A percentile compares a stretch with the other conserved stretches of the same genome.
phyloP scores from a whole-genome alignment of 2,888 invertebrate genomes.

The Erynnis tages region DNA sequence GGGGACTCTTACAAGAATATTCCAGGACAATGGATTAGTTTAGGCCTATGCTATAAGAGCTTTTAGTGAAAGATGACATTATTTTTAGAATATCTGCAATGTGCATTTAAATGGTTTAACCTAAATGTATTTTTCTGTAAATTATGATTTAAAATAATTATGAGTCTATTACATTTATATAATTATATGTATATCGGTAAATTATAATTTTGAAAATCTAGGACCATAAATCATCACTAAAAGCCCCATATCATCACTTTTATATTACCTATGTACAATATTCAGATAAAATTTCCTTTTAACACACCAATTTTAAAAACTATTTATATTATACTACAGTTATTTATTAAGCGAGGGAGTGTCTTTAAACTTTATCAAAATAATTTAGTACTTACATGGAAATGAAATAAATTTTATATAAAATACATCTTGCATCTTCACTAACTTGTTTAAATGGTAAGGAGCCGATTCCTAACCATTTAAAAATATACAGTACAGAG shows the following conservation, averaged over 20 bases:
- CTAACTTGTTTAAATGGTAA: no score
- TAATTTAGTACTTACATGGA: slow-evolving; percentile 78
- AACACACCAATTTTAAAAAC: slow-evolving; percentile 63
- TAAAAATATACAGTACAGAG: slow-evolving; percentile 45
- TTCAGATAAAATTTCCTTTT: slow-evolving; percentile 51
- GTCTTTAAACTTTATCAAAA: slow-evolving; percentile 75
- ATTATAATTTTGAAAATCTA: no score
- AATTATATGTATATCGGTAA: no score
- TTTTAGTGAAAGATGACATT: slow-evolving; percentile 43
- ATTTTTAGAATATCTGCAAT: background rate
- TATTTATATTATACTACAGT: slow-evolving; percentile 57
- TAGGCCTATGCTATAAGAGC: slow-evolving; percentile 59
- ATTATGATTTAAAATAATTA: no score
- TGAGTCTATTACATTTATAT: no score
- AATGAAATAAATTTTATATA: slow-evolving; percentile 58
- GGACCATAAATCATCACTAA: slow-evolving; percentile 54
- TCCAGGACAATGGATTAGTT: slow-evolving; percentile 40
- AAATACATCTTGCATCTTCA: slow-evolving; percentile 71
- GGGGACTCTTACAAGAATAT: slow-evolving; percentile 56
- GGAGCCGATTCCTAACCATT: slow-evolving; percentile 60
- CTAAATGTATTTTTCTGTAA: background rate
- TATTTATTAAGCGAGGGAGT: slow-evolving; percentile 68
- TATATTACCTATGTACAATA: slow-evolving; percentile 41
- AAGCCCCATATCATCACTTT: slow-evolving; percentile 45
- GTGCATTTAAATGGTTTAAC: no score